Evolutionary conservation across 2,113 vertebrate genomes (phyloP).

Genomic region (Chionis minor): DNA sequence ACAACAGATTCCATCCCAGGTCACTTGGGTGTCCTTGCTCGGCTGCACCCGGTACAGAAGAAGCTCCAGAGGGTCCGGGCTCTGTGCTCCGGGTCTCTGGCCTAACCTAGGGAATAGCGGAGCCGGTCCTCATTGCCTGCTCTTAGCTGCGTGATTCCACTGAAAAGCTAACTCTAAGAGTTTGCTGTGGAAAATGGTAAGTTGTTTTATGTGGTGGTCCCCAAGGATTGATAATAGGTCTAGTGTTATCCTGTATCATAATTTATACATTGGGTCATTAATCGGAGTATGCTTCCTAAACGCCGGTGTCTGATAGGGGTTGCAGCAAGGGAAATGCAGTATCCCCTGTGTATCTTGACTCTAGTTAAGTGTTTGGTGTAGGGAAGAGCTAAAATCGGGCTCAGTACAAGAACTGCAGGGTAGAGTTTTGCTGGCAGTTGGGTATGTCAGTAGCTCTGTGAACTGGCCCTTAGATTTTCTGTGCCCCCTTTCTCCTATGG

Average conservation of each 20-base stretch:
- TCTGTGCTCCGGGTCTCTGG: fast-evolving
- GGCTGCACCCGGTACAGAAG: not conserved
- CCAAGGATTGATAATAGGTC: not conserved
- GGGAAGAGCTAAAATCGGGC: not conserved
- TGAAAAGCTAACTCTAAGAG: fast-evolving
- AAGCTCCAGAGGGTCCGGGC: not conserved
- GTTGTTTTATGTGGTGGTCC: not conserved
- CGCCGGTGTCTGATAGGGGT: not conserved
- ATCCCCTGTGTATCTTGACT: not conserved
- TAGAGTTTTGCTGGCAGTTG: not conserved
- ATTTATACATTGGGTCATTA: not conserved
- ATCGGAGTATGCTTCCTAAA: not conserved
- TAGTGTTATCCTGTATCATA: not conserved
- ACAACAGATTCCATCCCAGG: too few relatives aligned
- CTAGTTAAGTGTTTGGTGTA: not conserved
- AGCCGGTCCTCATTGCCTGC: too few relatives aligned
- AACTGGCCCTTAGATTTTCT: not conserved
- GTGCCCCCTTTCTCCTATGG: not conserved
- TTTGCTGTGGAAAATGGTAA: not conserved
- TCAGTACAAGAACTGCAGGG: not conserved
- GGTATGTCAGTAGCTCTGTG: not conserved
- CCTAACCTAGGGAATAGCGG: fast-evolving
- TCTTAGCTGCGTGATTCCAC: not conserved
- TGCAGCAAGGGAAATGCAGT: not conserved
- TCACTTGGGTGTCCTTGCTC: not conserved